Base-by-base conservation (phyloP, 35 echinoderm and acorn worm genomes). In the Heliocidaris erythrogramma region DNA sequence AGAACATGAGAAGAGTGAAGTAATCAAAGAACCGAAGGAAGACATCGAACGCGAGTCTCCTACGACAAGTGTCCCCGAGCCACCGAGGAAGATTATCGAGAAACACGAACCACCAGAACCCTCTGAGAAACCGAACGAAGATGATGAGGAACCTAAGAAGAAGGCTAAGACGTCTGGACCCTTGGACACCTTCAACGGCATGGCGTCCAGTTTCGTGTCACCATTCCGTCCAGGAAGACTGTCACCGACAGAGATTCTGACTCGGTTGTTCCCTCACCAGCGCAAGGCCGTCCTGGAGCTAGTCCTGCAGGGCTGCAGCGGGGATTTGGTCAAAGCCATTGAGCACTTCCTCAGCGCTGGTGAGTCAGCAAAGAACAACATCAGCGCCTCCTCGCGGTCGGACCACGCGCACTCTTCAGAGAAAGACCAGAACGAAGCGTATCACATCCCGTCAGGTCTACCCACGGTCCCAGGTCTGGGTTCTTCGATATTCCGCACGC, bases 291-390 rank as follows among this genome's bases (percentile, higher is more conserved):
- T 99, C 3, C 86, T 99, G 13, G 98, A 99, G 60, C 95, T 99
- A 10, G 98, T 99, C 65, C 94, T 99, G 16, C 98, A 99, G 87
- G 98, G 98, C 13, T 99, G 98, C 92, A 99, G 93, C 92, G 98
- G 98, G 2, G 98, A 99, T 32, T 94, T 99, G 48, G 97, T 99
- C 47, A 99, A 97, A 90, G 97, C 98, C 49, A 99, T 99, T 50
- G 98, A 99, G 95, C 98, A 99, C 90, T 99, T 99, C 61, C 93
- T 99, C 32, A 96, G 97, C 21, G 98, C 98, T 13, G 95, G 49
- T 32, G 98, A 99, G 27, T 27, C 48, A 9, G 49, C 86, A 11
- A 93, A 93, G 32, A 95, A 86, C 84, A 59, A 31, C 32, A 6
- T 84, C 5, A 49, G 17, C 24, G 53, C 60, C 17, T 93, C 92